phyloP scores from a whole-genome alignment of 2,888 invertebrate species.

The Eucriotettix oculatus region DNA sequence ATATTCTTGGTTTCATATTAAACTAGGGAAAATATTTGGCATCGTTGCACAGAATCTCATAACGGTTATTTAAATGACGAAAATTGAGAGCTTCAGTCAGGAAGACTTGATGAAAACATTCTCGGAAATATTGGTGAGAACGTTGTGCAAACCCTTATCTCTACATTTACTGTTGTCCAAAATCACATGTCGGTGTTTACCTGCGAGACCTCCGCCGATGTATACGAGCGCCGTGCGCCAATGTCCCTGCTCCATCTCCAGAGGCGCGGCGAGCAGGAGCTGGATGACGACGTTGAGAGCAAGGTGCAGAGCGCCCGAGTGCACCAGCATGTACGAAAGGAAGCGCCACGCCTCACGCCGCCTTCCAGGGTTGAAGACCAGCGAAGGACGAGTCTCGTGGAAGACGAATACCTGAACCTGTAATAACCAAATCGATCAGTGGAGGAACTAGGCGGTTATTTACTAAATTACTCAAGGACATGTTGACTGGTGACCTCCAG shows the following conservation, averaged over 20 bases:
- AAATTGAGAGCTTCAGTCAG: too few relatives aligned
- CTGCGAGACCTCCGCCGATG: conserved; percentile 55
- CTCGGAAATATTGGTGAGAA: too few relatives aligned
- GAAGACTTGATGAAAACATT: too few relatives aligned
- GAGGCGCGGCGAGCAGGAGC: conserved; percentile 31
- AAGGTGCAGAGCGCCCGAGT: conserved; percentile 59
- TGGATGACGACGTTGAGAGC: conserved; percentile 60
- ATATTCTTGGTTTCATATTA: too few relatives aligned
- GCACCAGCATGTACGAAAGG: conserved; percentile 61
- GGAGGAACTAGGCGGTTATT: too few relatives aligned
- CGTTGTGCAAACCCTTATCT: too few relatives aligned
- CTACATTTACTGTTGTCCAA: too few relatives aligned
- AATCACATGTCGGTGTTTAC: conserved; percentile 18
- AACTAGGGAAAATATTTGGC: too few relatives aligned
- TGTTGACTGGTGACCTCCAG: too few relatives aligned
- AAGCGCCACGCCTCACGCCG: conserved; percentile 61
- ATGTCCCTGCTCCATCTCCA: conserved; percentile 57
- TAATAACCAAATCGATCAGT: conserved; percentile 1
- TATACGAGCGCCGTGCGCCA: conserved; percentile 53
- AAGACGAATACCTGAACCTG: conserved; percentile 18
- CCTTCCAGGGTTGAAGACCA: conserved; percentile 45
- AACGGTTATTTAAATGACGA: too few relatives aligned
- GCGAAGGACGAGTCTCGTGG: conserved; percentile 15
- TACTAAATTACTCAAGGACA: too few relatives aligned
- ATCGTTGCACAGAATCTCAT: too few relatives aligned